These are phyloP conservation scores for Beris morrisii DNA, from an alignment of 2,888 invertebrate species.

Conservation along the genomic window DNA sequence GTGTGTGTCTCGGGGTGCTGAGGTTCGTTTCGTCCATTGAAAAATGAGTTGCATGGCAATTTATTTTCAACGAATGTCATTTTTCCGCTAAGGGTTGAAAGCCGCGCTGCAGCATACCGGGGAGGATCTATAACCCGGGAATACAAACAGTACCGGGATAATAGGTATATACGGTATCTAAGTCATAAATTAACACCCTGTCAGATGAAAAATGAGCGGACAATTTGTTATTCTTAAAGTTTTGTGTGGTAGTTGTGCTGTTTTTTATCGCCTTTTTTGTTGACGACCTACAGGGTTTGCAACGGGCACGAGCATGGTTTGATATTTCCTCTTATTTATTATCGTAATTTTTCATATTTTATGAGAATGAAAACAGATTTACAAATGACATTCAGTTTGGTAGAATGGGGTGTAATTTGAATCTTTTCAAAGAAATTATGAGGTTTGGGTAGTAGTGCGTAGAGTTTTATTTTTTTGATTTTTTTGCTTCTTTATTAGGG, in stretches of 20 bases:
- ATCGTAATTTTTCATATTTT: slow-evolving; percentile 29
- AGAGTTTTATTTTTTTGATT: not conserved
- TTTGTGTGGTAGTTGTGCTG: slow-evolving; percentile 19
- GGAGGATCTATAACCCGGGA: not conserved
- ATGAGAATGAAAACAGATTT: slow-evolving; percentile 27
- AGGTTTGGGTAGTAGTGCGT: no score
- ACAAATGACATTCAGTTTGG: slow-evolving; percentile 20
- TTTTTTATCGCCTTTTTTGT: not conserved
- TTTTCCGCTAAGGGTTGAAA: slow-evolving; percentile 32
- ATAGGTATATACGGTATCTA: slow-evolving; percentile 9
- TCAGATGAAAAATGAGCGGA: slow-evolving; percentile 31
- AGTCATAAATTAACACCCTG: slow-evolving; percentile 32
- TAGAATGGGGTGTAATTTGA: slow-evolving; percentile 5
- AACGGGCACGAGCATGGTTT: slow-evolving; percentile 5
- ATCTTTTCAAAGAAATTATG: not conserved
- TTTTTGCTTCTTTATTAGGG: not conserved
- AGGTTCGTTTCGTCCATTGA: slow-evolving; percentile 33
- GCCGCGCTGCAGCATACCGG: slow-evolving; percentile 28
- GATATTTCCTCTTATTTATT: slow-evolving; percentile 21
- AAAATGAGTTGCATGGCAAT: slow-evolving; percentile 39
- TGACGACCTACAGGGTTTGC: not conserved
- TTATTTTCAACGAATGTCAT: slow-evolving; percentile 39
- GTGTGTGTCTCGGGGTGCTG: slow-evolving; percentile 13
- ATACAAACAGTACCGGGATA: not conserved
- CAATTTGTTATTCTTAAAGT: slow-evolving; percentile 32